A percentile compares a stretch with the other conserved stretches of the same genome.
These are phyloP conservation scores for Apoderus coryli DNA, from an alignment of 2,888 invertebrate species.

Conservation along the genomic window DNA sequence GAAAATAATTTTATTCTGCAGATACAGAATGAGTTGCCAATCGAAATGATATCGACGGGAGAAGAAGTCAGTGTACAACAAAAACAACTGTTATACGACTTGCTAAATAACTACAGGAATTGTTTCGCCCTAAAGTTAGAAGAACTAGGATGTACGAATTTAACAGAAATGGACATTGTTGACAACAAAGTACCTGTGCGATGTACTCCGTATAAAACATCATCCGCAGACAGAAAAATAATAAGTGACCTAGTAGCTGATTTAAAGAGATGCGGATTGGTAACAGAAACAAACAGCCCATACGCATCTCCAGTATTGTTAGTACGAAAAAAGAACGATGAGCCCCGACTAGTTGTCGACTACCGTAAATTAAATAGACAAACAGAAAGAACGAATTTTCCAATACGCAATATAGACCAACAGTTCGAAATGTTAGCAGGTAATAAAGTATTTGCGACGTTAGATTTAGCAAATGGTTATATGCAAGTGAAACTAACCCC, in stretches of 20 bases:
- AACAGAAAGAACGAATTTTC: slow-evolving; percentile 18
- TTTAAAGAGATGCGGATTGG: slow-evolving; percentile 9
- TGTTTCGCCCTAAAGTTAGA: slow-evolving; percentile 11
- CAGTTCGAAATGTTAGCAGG: slow-evolving; percentile 6
- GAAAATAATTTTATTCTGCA: too few species aligned
- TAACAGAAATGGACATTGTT: too few species aligned
- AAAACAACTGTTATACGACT: slow-evolving; percentile 6
- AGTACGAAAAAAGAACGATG: slow-evolving; percentile 17
- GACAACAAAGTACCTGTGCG: too few species aligned
- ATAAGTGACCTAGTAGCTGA: slow-evolving; percentile 11
- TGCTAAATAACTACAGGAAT: slow-evolving; percentile 10
- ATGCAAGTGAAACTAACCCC: too few species aligned
- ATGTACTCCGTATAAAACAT: slow-evolving; percentile 12
- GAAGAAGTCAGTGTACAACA: slow-evolving; percentile 1
- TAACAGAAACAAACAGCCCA: slow-evolving; percentile 10
- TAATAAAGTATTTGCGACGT: slow-evolving; percentile 4
- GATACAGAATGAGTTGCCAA: too few species aligned
- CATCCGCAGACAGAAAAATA: slow-evolving; percentile 9
- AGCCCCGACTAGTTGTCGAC: slow-evolving; percentile 17
- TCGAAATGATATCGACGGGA: slow-evolving; percentile 4
- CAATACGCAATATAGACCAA: too few species aligned
- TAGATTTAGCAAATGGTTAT: slow-evolving; percentile 11
- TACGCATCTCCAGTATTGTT: slow-evolving; percentile 15
- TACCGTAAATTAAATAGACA: slow-evolving; percentile 15
- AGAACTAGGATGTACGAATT: slow-evolving; percentile 13